Evolutionary conservation across 2,113 vertebrate species (phyloP).

Genomic region (Polypterus senegalus): DNA sequence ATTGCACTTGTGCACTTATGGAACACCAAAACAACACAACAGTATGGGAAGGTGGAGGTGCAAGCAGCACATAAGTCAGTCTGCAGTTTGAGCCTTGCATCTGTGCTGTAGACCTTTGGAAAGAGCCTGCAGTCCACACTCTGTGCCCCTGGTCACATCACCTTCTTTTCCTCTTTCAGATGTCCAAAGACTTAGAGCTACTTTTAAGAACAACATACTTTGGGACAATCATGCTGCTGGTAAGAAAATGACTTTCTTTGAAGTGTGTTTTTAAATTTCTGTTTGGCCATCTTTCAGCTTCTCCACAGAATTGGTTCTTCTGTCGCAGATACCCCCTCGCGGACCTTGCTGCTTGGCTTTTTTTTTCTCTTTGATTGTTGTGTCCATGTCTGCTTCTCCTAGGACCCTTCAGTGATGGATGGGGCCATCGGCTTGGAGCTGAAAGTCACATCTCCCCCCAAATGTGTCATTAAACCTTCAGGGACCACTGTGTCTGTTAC

Average conservation of each 20-base stretch:
- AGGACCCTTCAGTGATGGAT: constrained; percentile 62
- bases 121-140: neutral
- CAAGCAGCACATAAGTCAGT: too few species aligned
- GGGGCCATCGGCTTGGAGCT: constrained; percentile 68
- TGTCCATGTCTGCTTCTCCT: neutral
- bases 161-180: constrained; percentile 38
- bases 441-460: constrained; percentile 51
- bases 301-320: constrained; percentile 25
- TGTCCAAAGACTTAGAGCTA: constrained; percentile 78
- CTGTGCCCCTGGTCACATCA: neutral
- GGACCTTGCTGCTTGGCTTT: neutral
- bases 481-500: constrained; percentile 66
- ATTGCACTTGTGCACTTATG: too few species aligned
- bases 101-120: neutral
- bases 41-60: too few species aligned
- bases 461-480: constrained; percentile 65
- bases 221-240: constrained; percentile 72
- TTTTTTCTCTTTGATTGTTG: neutral
- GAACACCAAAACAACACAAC: too few species aligned
- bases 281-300: neutral
- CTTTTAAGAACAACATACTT: constrained; percentile 83
- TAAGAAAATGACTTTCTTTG: constrained; percentile 26
- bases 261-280: neutral
- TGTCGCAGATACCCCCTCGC: neutral
- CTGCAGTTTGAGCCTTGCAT: too few species aligned